Base-by-base conservation (phyloP, 2,888 invertebrate genomes). In the Laspeyria flexula region DNA sequence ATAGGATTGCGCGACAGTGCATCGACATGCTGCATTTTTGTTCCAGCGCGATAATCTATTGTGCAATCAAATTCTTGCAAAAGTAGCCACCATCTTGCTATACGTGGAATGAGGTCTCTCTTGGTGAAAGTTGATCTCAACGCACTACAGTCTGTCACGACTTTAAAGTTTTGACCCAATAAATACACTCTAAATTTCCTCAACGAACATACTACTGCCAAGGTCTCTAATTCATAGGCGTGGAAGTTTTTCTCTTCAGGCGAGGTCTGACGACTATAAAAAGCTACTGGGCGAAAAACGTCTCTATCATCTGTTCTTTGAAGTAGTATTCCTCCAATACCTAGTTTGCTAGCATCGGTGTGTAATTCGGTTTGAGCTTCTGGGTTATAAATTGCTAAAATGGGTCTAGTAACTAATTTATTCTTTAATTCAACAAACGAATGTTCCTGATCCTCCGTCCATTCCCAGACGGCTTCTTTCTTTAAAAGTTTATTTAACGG, bases 201-300 rank as follows among this genome's bases (percentile, higher is more conserved):
- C 4, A 61, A 23, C 0, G 51, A 23, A 11, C 18, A 39, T 10
- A 60, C 27, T 0, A 60, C 62, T 0, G 65, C 65, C 13, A 59
- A 25, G 0, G 69, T 59, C 12, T 71, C 62, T 6, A 71, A 13
- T 18, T 71, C 71, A 15, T 55, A 70, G 0, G 65, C 45, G 23
- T 61, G 62, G 10, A 60, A 63, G 15, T 65, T 46, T 13, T 41
- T 52, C 31, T 66, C 68, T 11, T 67, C 64, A 0, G 63, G 63
- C 0, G 63, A 43, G 0, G 68, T 69, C 15, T 65, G 56, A 0
- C 65, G 42, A 33, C 65, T 72, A 9, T 50, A 64, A 15, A 43
- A 65, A 0, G 63, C 60, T 0, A 65, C 55, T 0, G 62, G 59
- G 0, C 16, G 31, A 23, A 52, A 47, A 5, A 18, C 0, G 3